These are phyloP conservation scores for Cecidostiba fungosa DNA, from an alignment of 2,888 invertebrate genomes.

Conservation along the genomic window DNA sequence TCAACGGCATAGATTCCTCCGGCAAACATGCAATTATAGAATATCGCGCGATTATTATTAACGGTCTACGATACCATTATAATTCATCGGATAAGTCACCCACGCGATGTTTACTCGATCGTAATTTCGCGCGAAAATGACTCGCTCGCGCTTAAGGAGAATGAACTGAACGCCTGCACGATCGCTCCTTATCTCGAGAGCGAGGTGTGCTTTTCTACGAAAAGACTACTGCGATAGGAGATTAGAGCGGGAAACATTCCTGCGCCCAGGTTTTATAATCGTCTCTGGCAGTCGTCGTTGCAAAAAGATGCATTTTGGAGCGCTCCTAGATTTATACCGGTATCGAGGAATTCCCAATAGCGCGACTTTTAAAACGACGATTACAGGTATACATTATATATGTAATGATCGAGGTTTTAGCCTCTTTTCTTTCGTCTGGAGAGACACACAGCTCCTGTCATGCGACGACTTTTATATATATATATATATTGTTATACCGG, in stretches of 20 bases:
- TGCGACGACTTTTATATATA: not conserved
- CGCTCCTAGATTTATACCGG: too few species aligned
- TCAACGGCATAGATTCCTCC: not conserved
- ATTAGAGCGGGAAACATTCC: constrained; percentile 1
- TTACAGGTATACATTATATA: too few species aligned
- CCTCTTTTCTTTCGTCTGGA: too few species aligned
- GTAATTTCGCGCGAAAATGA: not conserved
- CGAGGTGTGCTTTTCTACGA: not conserved
- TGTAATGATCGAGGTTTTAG: too few species aligned
- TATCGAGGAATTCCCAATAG: too few species aligned
- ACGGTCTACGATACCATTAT: not conserved
- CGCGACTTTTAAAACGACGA: too few species aligned
- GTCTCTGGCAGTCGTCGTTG: not conserved
- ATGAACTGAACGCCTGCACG: not conserved
- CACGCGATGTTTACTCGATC: not conserved
- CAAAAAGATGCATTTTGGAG: not conserved
- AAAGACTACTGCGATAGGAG: not conserved
- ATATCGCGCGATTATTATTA: not conserved
- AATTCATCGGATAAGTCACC: not conserved
- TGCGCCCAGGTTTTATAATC: not conserved
- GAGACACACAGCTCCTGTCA: too few species aligned
- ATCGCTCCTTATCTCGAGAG: not conserved
- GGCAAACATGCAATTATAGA: not conserved
- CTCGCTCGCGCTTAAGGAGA: not conserved
- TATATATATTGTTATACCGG: too few species aligned